Conservation (phyloP, 2,888 invertebrate genomes). For the Netelia fuscicornis region DNA sequence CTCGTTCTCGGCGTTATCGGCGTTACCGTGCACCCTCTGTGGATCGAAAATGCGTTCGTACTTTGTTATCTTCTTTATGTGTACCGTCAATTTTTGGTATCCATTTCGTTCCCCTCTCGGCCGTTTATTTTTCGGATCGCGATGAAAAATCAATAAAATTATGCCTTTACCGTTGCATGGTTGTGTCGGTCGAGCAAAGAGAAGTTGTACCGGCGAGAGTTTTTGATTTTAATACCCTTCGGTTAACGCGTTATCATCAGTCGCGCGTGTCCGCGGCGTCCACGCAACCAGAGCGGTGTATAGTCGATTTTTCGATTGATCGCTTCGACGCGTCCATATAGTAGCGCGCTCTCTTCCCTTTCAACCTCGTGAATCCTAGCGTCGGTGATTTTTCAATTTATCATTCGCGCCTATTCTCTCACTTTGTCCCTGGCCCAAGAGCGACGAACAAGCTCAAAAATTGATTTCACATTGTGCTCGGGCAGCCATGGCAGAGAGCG, state of each 20-base stretch:
- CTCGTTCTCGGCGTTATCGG: too few relatives aligned
- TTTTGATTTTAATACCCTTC: not conserved
- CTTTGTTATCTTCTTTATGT: too few relatives aligned
- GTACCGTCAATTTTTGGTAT: not conserved
- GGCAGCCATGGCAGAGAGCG: not conserved
- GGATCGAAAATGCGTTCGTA: too few relatives aligned
- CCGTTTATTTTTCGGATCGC: not conserved
- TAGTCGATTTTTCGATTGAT: slow-evolving; percentile 41
- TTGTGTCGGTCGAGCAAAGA: not conserved
- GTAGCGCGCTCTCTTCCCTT: not conserved
- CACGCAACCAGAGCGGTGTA: not conserved
- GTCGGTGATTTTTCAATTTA: slow-evolving; percentile 52
- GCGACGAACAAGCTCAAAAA: slow-evolving; percentile 45
- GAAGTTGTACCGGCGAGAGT: not conserved
- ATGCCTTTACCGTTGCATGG: not conserved
- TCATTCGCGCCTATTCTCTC: slow-evolving; percentile 2
- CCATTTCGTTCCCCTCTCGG: not conserved
- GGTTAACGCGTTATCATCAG: not conserved
- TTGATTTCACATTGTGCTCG: slow-evolving; percentile 13
- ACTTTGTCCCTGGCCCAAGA: not conserved
- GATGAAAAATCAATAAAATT: not conserved
- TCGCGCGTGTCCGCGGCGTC: not conserved
- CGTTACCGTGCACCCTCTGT: too few relatives aligned
- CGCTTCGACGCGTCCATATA: slow-evolving; percentile 2
- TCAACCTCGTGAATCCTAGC: not conserved